phyloP scores from a whole-genome alignment of 2,888 invertebrate species.

The Autographa gamma region DNA sequence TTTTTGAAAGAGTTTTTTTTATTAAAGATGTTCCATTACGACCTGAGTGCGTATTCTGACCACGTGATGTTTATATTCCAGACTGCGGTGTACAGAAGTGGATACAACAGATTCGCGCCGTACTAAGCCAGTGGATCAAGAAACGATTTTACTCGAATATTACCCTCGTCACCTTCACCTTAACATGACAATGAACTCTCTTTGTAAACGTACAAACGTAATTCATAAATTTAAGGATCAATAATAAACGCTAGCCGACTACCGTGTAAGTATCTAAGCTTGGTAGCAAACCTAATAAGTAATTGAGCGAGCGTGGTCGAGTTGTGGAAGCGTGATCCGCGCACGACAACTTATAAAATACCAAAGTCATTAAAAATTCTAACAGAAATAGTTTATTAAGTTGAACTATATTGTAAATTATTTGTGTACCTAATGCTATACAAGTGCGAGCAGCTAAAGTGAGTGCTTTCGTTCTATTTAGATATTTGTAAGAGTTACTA shows the following conservation, averaged over 20 bases:
- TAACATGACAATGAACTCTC: constrained; percentile 89
- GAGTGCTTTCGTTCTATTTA: constrained; percentile 78
- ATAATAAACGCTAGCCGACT: constrained; percentile 83
- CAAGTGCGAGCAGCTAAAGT: constrained; percentile 87
- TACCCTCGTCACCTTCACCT: constrained; percentile 81
- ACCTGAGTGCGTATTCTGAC: not conserved
- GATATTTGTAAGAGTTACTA: constrained; percentile 76
- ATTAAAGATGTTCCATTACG: not conserved
- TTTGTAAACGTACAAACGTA: constrained; percentile 88
- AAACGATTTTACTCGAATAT: constrained; percentile 84
- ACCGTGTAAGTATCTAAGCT: constrained; percentile 78
- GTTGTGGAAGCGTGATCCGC: constrained; percentile 47
- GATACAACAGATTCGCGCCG: constrained; percentile 98
- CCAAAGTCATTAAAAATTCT: constrained; percentile 87
- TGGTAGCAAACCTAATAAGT: constrained; percentile 70
- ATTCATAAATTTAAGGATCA: constrained; percentile 82
- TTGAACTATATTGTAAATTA: constrained; percentile 81
- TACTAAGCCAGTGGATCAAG: constrained; percentile 90
- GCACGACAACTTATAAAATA: constrained; percentile 77
- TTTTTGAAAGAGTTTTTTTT: not conserved
- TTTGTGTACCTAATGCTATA: constrained; percentile 83
- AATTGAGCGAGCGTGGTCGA: constrained; percentile 53
- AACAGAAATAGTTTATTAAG: constrained; percentile 84
- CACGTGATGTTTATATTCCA: constrained; percentile 78
- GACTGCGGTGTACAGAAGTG: constrained; percentile 97